Percentiles rank a stretch among this genome's conserved stretches.
phyloP scores from a whole-genome alignment of 2,113 vertebrate genomes.

The Morphnarchus princeps region DNA sequence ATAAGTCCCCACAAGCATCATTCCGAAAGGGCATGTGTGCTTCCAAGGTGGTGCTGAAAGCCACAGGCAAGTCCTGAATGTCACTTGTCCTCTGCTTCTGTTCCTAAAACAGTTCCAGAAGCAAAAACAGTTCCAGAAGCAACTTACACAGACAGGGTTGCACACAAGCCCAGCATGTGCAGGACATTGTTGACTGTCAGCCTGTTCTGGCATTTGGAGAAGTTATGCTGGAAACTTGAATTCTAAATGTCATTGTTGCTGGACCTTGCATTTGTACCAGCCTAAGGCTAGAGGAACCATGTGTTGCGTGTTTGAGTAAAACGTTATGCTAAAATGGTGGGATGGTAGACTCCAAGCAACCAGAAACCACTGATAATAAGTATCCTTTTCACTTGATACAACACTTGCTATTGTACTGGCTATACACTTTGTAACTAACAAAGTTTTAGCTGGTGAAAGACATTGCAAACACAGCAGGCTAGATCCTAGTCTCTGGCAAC shows the following conservation, averaged over 20 bases:
- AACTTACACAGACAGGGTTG: neutral
- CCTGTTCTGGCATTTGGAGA: neutral
- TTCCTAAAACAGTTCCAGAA: neutral
- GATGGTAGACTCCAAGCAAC: neutral
- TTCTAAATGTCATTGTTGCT: neutral
- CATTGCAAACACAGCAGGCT: neutral
- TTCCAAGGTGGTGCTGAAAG: neutral
- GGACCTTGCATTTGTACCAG: neutral
- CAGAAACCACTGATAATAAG: neutral
- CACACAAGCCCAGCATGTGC: neutral
- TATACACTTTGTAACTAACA: neutral
- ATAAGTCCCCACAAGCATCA: neutral
- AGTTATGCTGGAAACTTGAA: neutral
- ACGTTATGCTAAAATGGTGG: neutral
- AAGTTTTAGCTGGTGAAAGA: neutral
- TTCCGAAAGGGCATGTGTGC: neutral
- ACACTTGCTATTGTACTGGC: neutral
- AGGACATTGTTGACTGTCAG: neutral
- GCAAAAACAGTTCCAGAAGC: neutral
- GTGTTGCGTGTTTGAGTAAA: neutral
- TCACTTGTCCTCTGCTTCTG: neutral
- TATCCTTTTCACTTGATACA: neutral
- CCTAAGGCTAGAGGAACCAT: neutral
- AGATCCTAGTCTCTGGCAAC: neutral
- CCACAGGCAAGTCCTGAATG: neutral